phyloP scores from a whole-genome alignment of 2,113 vertebrate genomes.

The Serilophus lunatus region DNA sequence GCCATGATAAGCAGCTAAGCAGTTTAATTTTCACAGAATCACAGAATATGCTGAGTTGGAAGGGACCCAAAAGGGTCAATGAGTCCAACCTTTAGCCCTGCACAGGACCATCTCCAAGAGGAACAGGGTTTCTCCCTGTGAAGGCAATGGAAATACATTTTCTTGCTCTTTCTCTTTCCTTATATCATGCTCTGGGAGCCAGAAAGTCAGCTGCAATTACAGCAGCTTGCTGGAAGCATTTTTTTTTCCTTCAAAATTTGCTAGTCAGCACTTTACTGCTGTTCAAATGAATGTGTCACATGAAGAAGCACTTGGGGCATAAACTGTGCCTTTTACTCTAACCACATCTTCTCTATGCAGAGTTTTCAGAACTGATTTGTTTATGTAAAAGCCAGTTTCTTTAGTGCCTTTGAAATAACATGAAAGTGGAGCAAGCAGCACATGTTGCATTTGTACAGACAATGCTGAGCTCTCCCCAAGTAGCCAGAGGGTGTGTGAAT shows the following conservation, averaged over 20 bases:
- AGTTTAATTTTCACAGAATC: not conserved
- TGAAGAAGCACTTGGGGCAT: not conserved
- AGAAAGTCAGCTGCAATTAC: not conserved
- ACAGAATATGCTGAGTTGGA: not conserved
- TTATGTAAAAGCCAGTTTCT: constrained; percentile 34
- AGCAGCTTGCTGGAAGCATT: not conserved
- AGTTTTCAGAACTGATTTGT: not conserved
- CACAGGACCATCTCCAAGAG: not conserved
- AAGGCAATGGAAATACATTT: not conserved
- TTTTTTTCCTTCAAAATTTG: not conserved
- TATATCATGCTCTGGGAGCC: not conserved
- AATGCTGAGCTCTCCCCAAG: not conserved
- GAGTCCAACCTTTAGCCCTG: not conserved
- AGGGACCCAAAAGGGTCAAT: not conserved
- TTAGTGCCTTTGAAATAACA: constrained; percentile 31
- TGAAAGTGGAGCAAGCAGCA: not conserved
- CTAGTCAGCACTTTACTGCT: not conserved
- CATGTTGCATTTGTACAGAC: constrained; percentile 21
- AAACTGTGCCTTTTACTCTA: not conserved
- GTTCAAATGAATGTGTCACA: not conserved
- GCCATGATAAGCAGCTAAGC: not conserved
- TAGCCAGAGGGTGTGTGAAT: constrained; percentile 42
- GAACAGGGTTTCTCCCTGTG: not conserved
- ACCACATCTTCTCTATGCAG: not conserved
- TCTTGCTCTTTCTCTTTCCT: not conserved